A percentile compares a stretch with the other conserved stretches of the same genome.
phyloP scores from a whole-genome alignment of 2,888 invertebrate species.

The Drosophila ezoana region DNA sequence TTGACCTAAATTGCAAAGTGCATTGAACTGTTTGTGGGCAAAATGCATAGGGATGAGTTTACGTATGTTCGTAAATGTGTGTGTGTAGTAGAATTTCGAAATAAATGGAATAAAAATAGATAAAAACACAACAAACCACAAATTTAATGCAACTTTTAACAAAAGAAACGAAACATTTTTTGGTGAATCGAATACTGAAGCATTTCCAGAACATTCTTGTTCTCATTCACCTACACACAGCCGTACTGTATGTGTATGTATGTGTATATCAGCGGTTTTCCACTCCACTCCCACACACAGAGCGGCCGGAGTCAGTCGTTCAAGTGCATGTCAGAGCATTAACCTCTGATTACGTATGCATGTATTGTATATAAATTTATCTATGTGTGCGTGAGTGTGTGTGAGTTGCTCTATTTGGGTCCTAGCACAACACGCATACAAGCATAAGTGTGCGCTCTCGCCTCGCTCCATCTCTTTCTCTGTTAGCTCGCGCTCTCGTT shows the following conservation, averaged over 20 bases:
- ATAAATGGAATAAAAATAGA: neutral
- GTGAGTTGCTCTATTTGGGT: slow-evolving; percentile 57
- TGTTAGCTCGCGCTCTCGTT: slow-evolving; percentile 5
- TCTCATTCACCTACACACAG: neutral
- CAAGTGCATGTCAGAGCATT: slow-evolving; percentile 83
- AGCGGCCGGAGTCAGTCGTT: slow-evolving; percentile 80
- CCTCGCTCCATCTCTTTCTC: slow-evolving; percentile 1
- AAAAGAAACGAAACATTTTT: neutral
- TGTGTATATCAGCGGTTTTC: neutral
- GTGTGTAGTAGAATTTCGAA: neutral
- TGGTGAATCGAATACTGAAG: neutral
- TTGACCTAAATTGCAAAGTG: slow-evolving; percentile 84
- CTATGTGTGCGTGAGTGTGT: slow-evolving; percentile 6
- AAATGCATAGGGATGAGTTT: slow-evolving; percentile 3
- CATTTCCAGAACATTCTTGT: slow-evolving; percentile 42
- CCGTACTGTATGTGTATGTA: neutral
- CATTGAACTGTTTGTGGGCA: slow-evolving; percentile 81
- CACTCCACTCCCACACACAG: slow-evolving; percentile 25
- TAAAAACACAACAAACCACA: neutral
- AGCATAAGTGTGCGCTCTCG: slow-evolving; percentile 9
- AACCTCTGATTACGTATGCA: slow-evolving; percentile 60
- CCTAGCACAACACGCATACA: slow-evolving; percentile 73
- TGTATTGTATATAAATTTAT: slow-evolving; percentile 9
- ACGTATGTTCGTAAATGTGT: neutral
- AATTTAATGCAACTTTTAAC: neutral